Percentiles rank a stretch among this genome's conserved stretches.
Conservation (phyloP, 2,888 invertebrate species). For the Acleris laterana region DNA sequence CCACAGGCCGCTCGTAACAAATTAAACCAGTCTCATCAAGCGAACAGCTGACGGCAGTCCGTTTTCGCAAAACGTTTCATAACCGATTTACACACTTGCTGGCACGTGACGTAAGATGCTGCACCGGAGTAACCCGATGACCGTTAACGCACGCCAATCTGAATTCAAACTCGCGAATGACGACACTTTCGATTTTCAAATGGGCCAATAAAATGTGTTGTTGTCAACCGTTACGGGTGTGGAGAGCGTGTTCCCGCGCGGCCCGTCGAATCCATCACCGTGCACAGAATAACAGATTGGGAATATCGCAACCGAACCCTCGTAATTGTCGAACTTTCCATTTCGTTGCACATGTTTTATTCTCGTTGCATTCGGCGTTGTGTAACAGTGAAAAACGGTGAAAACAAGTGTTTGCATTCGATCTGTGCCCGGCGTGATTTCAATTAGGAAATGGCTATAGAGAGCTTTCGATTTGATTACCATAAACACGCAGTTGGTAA, state of each 20-base stretch:
- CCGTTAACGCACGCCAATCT: constrained; percentile 49
- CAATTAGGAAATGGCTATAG: constrained; percentile 37
- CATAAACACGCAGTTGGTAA: constrained; percentile 12
- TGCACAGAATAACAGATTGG: constrained; percentile 57
- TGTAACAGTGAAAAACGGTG: constrained; percentile 48
- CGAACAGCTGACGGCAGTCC: constrained; percentile 36
- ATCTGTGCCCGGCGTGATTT: constrained; percentile 35
- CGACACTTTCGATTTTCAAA: constrained; percentile 65
- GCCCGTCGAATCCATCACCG: constrained; percentile 46
- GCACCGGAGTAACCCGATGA: constrained; percentile 34
- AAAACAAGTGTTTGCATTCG: constrained; percentile 38
- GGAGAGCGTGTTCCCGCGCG: constrained; percentile 21
- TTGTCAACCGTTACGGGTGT: constrained; percentile 29
- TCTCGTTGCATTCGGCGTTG: constrained; percentile 52
- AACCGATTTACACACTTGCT: constrained; percentile 47
- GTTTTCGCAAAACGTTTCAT: constrained; percentile 64
- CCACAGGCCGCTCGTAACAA: constrained; percentile 2
- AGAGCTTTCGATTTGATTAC: constrained; percentile 25
- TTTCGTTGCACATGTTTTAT: constrained; percentile 62
- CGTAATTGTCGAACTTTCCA: constrained; percentile 62
- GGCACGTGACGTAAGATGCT: constrained; percentile 37
- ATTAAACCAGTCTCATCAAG: constrained; percentile 46
- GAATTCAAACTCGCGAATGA: constrained; percentile 54
- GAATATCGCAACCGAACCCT: constrained; percentile 41
- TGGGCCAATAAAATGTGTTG: constrained; percentile 47